Conservation (phyloP, 2,888 invertebrate species). For the Stegana nigrithorax region DNA sequence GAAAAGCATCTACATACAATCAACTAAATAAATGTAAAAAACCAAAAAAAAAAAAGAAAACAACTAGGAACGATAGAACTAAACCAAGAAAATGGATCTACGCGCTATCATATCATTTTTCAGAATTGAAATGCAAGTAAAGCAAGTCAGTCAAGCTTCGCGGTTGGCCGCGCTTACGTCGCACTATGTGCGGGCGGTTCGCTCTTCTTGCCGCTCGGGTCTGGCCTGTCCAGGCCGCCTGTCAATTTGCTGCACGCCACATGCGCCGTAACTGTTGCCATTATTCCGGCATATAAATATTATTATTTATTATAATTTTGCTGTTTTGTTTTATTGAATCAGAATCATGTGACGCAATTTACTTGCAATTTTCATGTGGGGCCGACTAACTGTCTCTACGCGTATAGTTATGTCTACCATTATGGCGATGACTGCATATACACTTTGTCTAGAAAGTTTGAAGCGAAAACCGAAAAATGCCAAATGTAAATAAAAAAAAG, state of each 20-base stretch:
- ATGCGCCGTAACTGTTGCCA: background rate
- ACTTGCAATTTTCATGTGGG: slow-evolving; percentile 4
- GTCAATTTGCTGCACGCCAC: too few species aligned
- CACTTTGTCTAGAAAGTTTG: too few species aligned
- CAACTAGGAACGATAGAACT: too few species aligned
- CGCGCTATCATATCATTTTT: slow-evolving; percentile 9
- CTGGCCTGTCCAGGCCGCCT: too few species aligned
- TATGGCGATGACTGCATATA: too few species aligned
- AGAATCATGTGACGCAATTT: slow-evolving; percentile 15
- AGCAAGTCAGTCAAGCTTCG: slow-evolving; percentile 5
- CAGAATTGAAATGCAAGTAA: slow-evolving; percentile 16
- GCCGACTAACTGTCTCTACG: background rate
- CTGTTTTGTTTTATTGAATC: slow-evolving; percentile 9
- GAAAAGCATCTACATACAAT: background rate
- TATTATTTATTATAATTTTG: too few species aligned
- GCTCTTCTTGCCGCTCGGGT: background rate
- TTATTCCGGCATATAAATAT: background rate
- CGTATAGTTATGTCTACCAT: background rate
- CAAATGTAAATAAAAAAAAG: too few species aligned
- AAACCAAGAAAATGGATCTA: slow-evolving; percentile 11
- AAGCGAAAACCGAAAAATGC: too few species aligned
- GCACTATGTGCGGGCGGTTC: background rate
- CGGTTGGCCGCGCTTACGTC: slow-evolving; percentile 6
- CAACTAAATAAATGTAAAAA: background rate
- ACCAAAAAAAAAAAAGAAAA: background rate